phyloP scores from a whole-genome alignment of 1,140 invertebrate genomes.

The Cotesia chilonis region DNA sequence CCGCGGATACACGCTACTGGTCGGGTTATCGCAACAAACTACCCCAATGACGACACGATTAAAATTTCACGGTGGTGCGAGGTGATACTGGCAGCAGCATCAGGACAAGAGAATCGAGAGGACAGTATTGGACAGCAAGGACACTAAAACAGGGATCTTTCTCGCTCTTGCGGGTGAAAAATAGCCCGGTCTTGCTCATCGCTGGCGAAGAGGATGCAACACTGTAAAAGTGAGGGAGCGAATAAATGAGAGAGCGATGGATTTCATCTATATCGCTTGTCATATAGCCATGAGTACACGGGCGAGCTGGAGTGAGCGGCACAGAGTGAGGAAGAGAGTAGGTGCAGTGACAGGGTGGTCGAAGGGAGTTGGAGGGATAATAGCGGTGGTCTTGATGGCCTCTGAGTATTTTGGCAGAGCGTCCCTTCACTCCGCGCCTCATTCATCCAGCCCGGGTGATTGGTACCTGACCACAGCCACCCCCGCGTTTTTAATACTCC shows the following conservation, averaged over 20 bases:
- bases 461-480: constrained; percentile 47
- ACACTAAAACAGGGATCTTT: too few relatives aligned
- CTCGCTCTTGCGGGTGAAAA: too few relatives aligned
- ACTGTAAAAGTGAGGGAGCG: too few relatives aligned
- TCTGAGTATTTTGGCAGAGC: constrained; percentile 27
- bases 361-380: background rate
- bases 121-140: too few relatives aligned
- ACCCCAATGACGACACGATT: constrained; percentile 60
- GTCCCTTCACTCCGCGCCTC: constrained; percentile 1
- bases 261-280: too few relatives aligned
- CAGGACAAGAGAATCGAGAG: constrained; percentile 43
- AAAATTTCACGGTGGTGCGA: constrained; percentile 58
- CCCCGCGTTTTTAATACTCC: constrained; percentile 46
- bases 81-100: constrained; percentile 36
- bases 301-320: constrained; percentile 27
- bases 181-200: too few relatives aligned
- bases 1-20: constrained; percentile 43
- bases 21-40: constrained; percentile 48
- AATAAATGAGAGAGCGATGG: too few relatives aligned
- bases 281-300: constrained; percentile 39
- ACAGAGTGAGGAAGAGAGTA: background rate
- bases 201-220: too few relatives aligned
- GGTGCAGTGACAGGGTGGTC: background rate
- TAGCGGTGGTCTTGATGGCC: constrained; percentile 34
- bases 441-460: constrained; percentile 39